Base-by-base conservation (phyloP, 2,888 invertebrate genomes). In the Heterodera filipjevi region DNA sequence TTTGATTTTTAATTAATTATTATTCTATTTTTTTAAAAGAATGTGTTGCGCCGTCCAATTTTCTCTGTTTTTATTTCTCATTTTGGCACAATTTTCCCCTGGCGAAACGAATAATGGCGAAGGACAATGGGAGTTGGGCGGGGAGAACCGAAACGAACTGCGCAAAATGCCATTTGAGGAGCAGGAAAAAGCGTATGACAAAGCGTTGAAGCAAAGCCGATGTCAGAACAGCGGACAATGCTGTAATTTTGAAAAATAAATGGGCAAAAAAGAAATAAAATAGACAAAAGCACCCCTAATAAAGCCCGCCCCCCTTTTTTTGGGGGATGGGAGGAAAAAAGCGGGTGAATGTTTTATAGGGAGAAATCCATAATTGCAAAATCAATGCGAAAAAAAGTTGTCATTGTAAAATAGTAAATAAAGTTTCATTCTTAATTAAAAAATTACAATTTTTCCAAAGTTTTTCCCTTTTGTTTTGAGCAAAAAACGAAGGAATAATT, bases 131-230 rank as follows among this genome's bases (percentile, higher is more conserved):
- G 22, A 59, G 8, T 59, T 12, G 27, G 59, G 27, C 5, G 27
- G 6, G 27, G 59, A 59, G 27, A 6, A 59, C 10, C 59, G 59
- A 27, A 22, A 59, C 22, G 59, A 59, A 27, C 59, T 59, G 10
- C 59, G 59, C n/a, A 59, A 59, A 10, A 59, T 22, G 59, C 59
- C 59, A 27, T 59, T 59, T 59, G 59, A 59, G n/a, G n/a, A 59
- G 59, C 59, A 59, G 59, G 59, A 59, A 59, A 19, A 59, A 27
- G 59, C 59, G 10, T 59, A 59, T 59, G 59, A 59, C 59, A 59
- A 27, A 19, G 59, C 59, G 27, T n/a, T 59, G 59, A 59, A 59
- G 5, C n/a, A 27, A 1, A 22, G 1, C 6, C 59, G 59, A 59
- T 59, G 59, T 12, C 59, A 19, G 19, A n/a, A 53, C 53, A 53